These are phyloP conservation scores for Hyles lineata DNA, from an alignment of 2,888 invertebrate genomes.

Conservation along the genomic window DNA sequence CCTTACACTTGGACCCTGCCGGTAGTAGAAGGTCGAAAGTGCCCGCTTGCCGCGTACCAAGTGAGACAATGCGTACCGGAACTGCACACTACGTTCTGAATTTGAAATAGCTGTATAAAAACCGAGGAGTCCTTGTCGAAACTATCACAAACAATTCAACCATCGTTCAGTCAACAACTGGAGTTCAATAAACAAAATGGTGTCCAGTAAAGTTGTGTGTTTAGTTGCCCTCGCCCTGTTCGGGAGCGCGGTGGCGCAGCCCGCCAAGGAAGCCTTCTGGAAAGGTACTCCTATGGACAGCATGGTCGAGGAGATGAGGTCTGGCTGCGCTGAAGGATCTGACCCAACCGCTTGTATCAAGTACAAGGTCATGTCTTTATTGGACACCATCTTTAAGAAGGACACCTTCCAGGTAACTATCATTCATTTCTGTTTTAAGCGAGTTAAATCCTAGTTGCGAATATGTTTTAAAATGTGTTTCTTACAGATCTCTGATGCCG, in stretches of 20 bases:
- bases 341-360: constrained; percentile 93
- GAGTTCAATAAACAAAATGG: constrained; percentile 66
- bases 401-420: constrained; percentile 89
- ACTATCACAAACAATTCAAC: constrained; percentile 78
- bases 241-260: constrained; percentile 85
- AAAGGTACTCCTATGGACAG: constrained; percentile 89
- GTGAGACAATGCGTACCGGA: constrained; percentile 81
- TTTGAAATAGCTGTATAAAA: constrained; percentile 86
- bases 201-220: constrained; percentile 79
- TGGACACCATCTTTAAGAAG: constrained; percentile 91
- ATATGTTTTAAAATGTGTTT: not conserved
- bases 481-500: constrained; percentile 88
- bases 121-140: constrained; percentile 76
- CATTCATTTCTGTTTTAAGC: constrained; percentile 28
- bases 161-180: constrained; percentile 75
- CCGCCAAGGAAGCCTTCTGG: constrained; percentile 88
- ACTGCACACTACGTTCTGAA: constrained; percentile 77
- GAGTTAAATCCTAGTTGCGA: constrained; percentile 27
- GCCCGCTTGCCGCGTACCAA: constrained; percentile 61
- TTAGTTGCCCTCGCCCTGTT: constrained; percentile 82
- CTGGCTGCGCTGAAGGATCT: constrained; percentile 89
- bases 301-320: constrained; percentile 90
- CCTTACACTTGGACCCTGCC: constrained; percentile 71
- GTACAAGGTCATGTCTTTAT: constrained; percentile 91
- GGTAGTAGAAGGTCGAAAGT: constrained; percentile 71